A percentile compares a stretch with the other conserved stretches of the same genome.
These are phyloP conservation scores for Panurus biarmicus DNA, from an alignment of 2,113 vertebrate genomes.

Conservation along the genomic window DNA sequence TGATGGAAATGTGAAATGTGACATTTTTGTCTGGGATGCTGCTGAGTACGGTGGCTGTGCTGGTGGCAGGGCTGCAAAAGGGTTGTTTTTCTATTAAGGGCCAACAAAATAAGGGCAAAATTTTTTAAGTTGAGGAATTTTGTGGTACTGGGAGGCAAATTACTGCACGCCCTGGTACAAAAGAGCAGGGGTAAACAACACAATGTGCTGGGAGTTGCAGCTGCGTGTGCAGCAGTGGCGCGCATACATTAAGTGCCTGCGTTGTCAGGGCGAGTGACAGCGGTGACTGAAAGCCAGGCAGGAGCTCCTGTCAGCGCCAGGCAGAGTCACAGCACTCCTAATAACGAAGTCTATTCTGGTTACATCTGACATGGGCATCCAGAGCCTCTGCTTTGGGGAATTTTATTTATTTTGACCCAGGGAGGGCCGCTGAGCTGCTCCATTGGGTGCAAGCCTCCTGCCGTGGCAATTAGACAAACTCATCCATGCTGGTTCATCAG, in stretches of 20 bases:
- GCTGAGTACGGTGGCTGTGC: neutral
- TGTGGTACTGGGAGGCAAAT: constrained; percentile 71
- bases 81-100: constrained; percentile 47
- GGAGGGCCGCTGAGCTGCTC: neutral
- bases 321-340: constrained; percentile 67
- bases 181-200: constrained; percentile 71
- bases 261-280: constrained; percentile 76
- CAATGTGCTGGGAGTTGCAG: constrained; percentile 64
- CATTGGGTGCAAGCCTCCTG: neutral
- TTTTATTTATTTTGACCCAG: constrained; percentile 15
- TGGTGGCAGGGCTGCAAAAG: constrained; percentile 14
- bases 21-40: constrained; percentile 52
- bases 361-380: constrained; percentile 66
- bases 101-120: constrained; percentile 64
- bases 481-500: neutral
- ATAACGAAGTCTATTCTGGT: constrained; percentile 70
- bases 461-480: neutral
- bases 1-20: constrained; percentile 61
- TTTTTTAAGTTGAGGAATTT: constrained; percentile 69
- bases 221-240: constrained; percentile 61
- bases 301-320: constrained; percentile 63
- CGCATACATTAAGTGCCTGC: constrained; percentile 68
- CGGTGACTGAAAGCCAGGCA: constrained; percentile 69
- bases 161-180: constrained; percentile 61
- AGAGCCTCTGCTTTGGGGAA: neutral